Percentiles rank a stretch among this genome's conserved stretches.
Evolutionary conservation across 2,113 vertebrate genomes (phyloP).

Genomic region (Zosterops japonicus): DNA sequence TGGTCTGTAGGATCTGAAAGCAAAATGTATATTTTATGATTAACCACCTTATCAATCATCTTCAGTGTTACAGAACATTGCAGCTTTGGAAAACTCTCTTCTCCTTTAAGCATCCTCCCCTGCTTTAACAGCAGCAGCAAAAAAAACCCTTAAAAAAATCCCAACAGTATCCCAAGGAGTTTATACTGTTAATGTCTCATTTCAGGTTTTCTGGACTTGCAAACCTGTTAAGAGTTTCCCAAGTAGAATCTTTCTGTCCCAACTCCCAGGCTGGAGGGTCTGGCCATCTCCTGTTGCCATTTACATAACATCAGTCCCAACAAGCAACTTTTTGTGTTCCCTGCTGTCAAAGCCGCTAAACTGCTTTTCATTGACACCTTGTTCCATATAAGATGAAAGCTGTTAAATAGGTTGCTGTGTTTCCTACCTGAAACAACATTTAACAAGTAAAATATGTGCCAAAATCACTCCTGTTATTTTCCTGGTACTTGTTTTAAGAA

Average conservation of each 20-base stretch:
- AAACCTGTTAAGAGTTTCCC: background rate
- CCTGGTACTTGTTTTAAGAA: background rate
- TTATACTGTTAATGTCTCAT: background rate
- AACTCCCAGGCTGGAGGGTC: background rate
- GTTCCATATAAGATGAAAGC: background rate
- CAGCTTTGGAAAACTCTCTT: background rate
- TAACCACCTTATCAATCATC: background rate
- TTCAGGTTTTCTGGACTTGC: background rate
- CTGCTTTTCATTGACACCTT: background rate
- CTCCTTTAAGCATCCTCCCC: background rate
- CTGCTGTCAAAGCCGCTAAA: background rate
- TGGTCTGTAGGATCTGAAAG: background rate
- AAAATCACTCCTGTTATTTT: background rate
- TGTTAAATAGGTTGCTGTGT: background rate
- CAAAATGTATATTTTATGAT: background rate
- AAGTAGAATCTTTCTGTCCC: background rate
- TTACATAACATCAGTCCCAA: background rate
- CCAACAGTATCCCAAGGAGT: background rate
- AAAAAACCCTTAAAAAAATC: background rate
- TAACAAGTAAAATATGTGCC: background rate
- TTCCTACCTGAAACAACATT: background rate
- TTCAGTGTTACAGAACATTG: background rate
- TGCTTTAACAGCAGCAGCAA: background rate
- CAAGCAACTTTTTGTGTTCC: background rate
- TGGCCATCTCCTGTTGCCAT: background rate